Conservation (phyloP, 2,888 invertebrate genomes). For the Rhagophthalmus giganteus region DNA sequence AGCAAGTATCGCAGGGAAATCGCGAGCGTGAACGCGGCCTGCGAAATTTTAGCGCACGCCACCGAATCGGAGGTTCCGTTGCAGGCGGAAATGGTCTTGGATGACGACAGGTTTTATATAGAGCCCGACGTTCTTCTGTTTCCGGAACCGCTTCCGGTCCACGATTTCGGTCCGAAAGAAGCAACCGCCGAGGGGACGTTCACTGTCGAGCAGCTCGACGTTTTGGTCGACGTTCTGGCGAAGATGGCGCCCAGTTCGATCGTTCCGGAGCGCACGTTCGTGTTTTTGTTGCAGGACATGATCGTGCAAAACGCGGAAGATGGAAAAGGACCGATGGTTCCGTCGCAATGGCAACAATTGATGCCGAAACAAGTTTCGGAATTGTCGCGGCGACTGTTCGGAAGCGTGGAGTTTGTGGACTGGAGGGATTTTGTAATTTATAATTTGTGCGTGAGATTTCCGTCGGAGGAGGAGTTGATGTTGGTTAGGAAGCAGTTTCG, state of each 20-base stretch:
- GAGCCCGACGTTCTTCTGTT: conserved; percentile 48
- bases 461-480: conserved; percentile 60
- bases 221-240: conserved; percentile 46
- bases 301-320: conserved; percentile 48
- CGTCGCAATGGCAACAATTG: conserved; percentile 50
- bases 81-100: conserved; percentile 54
- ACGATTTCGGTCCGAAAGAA: conserved; percentile 34
- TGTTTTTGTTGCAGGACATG: conserved; percentile 55
- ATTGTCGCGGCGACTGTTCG: conserved; percentile 55
- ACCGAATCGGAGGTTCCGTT: conserved; percentile 54
- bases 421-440: conserved; percentile 70
- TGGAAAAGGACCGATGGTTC: conserved; percentile 42
- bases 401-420: conserved; percentile 61
- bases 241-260: conserved; percentile 52
- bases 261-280: conserved; percentile 51
- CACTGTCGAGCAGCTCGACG: conserved; percentile 45
- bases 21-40: conserved; percentile 50
- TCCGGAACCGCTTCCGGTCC: conserved; percentile 38
- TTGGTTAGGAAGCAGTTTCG: conserved; percentile 57
- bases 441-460: conserved; percentile 61
- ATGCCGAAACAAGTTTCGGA: conserved; percentile 15
- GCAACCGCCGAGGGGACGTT: conserved; percentile 39
- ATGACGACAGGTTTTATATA: conserved; percentile 52
- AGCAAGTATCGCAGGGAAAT: conserved; percentile 52
- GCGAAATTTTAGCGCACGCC: conserved; percentile 47